phyloP scores from a whole-genome alignment of 1,140 invertebrate species.

The Zaprionus nigranus region DNA sequence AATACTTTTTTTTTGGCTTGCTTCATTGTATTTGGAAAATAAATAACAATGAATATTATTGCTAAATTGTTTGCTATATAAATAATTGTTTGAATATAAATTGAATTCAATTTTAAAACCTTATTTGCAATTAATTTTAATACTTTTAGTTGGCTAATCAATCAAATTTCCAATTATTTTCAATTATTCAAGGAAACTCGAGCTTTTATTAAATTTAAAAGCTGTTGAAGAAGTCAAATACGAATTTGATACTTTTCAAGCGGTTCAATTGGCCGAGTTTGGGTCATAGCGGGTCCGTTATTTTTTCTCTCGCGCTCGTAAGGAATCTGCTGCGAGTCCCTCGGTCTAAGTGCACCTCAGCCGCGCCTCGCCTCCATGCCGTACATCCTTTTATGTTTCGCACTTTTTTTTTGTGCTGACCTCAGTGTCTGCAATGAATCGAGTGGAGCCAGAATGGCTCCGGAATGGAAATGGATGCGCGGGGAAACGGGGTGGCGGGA shows the following conservation, averaged over 20 bases:
- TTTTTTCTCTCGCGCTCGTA: neutral
- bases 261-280: constrained; percentile 2
- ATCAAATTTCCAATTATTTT: neutral
- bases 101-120: too few relatives aligned
- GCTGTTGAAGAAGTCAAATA: neutral
- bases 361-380: constrained; percentile 6
- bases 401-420: constrained; percentile 52
- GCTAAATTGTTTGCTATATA: too few relatives aligned
- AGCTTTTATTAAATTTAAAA: neutral
- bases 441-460: constrained; percentile 23
- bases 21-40: neutral
- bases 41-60: too few relatives aligned
- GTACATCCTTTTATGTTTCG: constrained; percentile 52
- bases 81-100: too few relatives aligned
- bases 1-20: neutral
- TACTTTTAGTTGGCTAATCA: neutral
- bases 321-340: constrained; percentile 19
- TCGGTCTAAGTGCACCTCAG: constrained; percentile 35
- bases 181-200: neutral
- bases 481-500: neutral
- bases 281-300: neutral
- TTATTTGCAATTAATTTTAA: too few relatives aligned
- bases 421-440: constrained; percentile 68
- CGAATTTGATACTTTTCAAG: constrained; percentile 11
- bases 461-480: neutral